Conservation (phyloP, 1,140 invertebrate species). For the Bombus cullumanus region DNA sequence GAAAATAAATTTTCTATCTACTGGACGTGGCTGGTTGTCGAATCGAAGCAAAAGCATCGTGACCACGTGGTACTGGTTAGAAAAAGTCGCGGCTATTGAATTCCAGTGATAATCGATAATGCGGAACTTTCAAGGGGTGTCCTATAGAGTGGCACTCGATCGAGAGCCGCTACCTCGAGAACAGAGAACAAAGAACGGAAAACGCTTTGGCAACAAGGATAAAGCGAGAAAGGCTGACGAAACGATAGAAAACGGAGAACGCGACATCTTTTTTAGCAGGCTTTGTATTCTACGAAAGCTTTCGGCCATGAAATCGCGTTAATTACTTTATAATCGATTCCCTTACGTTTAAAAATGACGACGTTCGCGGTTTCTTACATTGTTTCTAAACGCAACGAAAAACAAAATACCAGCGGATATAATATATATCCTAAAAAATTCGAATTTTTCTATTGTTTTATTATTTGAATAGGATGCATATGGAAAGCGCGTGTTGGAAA, state of each 20-base stretch:
- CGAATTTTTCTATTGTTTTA: too few relatives aligned
- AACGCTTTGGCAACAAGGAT: slow-evolving; percentile 31
- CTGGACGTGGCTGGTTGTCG: neutral
- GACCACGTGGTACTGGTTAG: neutral
- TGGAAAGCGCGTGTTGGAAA: too few relatives aligned
- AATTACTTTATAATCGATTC: neutral
- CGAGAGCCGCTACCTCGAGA: slow-evolving; percentile 12
- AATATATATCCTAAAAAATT: neutral
- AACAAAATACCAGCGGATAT: neutral
- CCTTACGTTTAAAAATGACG: neutral
- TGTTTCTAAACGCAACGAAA: neutral
- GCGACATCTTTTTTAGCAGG: neutral
- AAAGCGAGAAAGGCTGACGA: neutral
- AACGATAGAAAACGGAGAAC: slow-evolving; percentile 3
- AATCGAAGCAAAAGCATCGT: neutral
- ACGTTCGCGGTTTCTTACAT: neutral
- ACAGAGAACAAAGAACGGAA: neutral
- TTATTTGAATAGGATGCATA: too few relatives aligned
- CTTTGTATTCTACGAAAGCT: neutral
- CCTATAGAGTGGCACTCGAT: slow-evolving; percentile 34
- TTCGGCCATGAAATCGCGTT: neutral
- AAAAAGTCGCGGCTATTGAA: slow-evolving; percentile 38
- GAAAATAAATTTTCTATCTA: neutral
- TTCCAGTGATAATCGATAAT: slow-evolving; percentile 44
- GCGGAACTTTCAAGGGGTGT: slow-evolving; percentile 30